Percentiles rank a stretch among this genome's conserved stretches.
These are phyloP conservation scores for Blera fallax DNA, from an alignment of 2,888 invertebrate species.

Conservation along the genomic window DNA sequence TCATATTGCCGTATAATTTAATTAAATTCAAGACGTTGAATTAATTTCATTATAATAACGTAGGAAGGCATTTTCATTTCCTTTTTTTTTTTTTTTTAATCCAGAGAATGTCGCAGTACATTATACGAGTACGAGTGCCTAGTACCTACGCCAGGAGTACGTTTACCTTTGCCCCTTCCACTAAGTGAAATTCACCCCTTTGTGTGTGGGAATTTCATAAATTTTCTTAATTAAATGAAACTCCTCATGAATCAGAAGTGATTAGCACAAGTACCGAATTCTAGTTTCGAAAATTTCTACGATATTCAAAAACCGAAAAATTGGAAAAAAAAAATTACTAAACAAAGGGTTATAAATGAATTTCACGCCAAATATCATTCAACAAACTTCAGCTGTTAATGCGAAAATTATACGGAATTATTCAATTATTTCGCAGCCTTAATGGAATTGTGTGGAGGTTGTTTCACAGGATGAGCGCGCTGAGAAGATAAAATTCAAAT, in stretches of 20 bases:
- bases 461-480: background rate
- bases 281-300: constrained; percentile 1
- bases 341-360: background rate
- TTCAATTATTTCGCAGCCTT: constrained; percentile 17
- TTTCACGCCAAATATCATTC: background rate
- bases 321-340: background rate
- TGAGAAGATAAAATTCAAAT: constrained; percentile 1
- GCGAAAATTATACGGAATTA: background rate
- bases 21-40: constrained; percentile 57
- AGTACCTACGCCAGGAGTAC: background rate
- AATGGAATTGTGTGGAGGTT: background rate
- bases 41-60: constrained; percentile 49
- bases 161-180: background rate
- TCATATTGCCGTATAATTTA: constrained; percentile 51
- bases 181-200: background rate
- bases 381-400: background rate
- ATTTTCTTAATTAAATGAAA: constrained; percentile 52
- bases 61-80: constrained; percentile 6
- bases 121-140: background rate
- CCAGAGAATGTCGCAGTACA: background rate
- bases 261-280: background rate
- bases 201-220: constrained; percentile 12
- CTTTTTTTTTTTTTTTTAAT: background rate
- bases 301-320: background rate
- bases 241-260: constrained; percentile 19